phyloP scores from a whole-genome alignment of 2,888 invertebrate species.

The Griposia aprilina region DNA sequence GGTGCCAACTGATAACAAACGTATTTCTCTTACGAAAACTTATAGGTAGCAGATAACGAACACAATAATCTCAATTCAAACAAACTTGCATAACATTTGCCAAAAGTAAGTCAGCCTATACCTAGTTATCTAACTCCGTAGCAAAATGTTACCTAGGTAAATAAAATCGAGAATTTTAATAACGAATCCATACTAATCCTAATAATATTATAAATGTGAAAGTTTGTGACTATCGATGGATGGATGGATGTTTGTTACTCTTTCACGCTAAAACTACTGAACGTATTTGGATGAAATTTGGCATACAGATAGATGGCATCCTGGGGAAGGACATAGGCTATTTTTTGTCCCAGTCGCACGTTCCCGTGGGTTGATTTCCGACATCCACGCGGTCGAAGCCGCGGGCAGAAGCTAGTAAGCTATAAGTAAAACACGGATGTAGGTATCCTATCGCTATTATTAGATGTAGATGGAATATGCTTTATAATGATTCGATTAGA shows the following conservation, averaged over 20 bases:
- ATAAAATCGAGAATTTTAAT: not conserved
- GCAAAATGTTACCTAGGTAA: conserved; percentile 1
- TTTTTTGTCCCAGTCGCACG: no score
- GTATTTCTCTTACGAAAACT: not conserved
- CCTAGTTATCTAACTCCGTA: conserved; percentile 28
- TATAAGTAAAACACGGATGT: not conserved
- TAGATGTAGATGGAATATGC: not conserved
- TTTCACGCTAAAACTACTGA: no score
- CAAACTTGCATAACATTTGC: conserved; percentile 24
- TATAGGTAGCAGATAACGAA: not conserved
- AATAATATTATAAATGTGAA: no score
- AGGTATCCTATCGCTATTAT: not conserved
- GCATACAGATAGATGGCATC: no score
- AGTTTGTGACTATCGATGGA: no score
- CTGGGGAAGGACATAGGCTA: no score
- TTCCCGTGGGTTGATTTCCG: no score
- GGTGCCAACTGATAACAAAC: not conserved
- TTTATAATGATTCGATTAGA: not conserved
- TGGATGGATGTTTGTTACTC: no score
- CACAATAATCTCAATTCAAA: conserved; percentile 16
- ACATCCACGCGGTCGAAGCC: no score
- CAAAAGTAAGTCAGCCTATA: conserved; percentile 15
- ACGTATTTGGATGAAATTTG: no score
- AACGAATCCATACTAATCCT: not conserved
- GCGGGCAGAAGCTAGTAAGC: no score